Conservation (phyloP, 2,113 vertebrate genomes). For the Catagonus wagneri region DNA sequence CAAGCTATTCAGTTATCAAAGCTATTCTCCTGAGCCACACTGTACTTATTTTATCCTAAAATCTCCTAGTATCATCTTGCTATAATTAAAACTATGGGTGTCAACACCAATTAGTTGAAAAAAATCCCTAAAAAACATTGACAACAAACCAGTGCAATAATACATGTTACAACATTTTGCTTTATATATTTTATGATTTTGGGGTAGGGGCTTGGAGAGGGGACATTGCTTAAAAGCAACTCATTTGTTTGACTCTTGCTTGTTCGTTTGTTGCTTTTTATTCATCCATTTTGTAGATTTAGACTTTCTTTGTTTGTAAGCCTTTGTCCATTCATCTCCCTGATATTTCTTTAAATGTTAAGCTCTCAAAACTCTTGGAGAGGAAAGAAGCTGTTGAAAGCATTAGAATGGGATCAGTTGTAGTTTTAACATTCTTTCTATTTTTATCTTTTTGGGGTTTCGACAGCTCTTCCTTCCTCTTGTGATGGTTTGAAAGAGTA, state of each 20-base stretch:
- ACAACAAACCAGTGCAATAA: not conserved
- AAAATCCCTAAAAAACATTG: not conserved
- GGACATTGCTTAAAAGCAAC: not conserved
- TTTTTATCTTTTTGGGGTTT: constrained; percentile 60
- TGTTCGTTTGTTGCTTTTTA: not conserved
- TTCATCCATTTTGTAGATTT: not conserved
- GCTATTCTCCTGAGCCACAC: not conserved
- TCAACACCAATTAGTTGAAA: not conserved
- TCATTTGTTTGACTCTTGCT: not conserved
- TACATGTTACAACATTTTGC: not conserved
- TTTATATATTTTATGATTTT: not conserved
- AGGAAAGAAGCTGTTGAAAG: not conserved
- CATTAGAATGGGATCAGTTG: constrained; percentile 23
- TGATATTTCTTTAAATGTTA: not conserved
- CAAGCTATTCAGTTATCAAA: not conserved
- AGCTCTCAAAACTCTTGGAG: constrained; percentile 34
- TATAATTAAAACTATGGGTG: not conserved
- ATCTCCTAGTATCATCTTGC: not conserved
- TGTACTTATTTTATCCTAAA: not conserved
- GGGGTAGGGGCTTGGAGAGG: not conserved
- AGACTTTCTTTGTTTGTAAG: not conserved
- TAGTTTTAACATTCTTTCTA: constrained; percentile 54
- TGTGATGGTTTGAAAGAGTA: constrained; percentile 61
- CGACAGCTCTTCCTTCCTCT: constrained; percentile 40
- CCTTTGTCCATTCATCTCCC: not conserved